Percentiles rank a stretch among this genome's conserved stretches.
Evolutionary conservation across 2,888 invertebrate genomes (phyloP).

Genomic region (Capitulum mitella): DNA sequence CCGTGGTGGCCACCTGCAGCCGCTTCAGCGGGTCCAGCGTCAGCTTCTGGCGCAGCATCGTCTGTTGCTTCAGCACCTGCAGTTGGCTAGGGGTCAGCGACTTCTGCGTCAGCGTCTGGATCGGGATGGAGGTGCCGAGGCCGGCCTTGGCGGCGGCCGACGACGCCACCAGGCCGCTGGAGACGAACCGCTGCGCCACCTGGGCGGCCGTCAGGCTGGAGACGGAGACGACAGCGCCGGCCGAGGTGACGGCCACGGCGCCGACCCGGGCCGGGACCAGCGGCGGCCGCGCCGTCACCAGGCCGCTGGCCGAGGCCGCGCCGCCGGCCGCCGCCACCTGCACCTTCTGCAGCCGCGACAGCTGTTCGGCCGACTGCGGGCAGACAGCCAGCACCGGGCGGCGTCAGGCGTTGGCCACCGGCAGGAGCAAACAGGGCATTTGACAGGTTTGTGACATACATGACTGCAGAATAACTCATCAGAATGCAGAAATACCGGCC

Average conservation of each 20-base stretch:
- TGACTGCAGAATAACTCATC: no score
- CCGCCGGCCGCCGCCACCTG: conserved; percentile 42
- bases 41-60: conserved; percentile 41
- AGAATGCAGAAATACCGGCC: no score
- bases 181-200: conserved; percentile 34
- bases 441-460: no score
- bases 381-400: conserved; percentile 10
- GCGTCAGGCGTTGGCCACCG: no score
- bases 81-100: conserved; percentile 28
- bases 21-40: conserved; percentile 22
- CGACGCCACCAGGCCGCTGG: conserved; percentile 27
- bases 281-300: conserved; percentile 32
- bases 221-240: conserved; percentile 24
- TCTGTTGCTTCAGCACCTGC: conserved; percentile 40
- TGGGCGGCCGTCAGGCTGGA: conserved; percentile 38
- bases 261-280: conserved; percentile 42
- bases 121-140: conserved; percentile 28
- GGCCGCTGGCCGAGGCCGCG: conserved; percentile 28
- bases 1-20: conserved; percentile 41
- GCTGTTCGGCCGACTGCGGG: conserved; percentile 29
- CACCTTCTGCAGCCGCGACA: conserved; percentile 31
- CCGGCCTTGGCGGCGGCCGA: conserved; percentile 40
- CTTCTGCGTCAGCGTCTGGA: conserved; percentile 35
- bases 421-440: no score
- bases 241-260: conserved; percentile 31